Base-by-base conservation (phyloP, 2,797 vertebrate species). In the Tympanoctomys barrerae region DNA sequence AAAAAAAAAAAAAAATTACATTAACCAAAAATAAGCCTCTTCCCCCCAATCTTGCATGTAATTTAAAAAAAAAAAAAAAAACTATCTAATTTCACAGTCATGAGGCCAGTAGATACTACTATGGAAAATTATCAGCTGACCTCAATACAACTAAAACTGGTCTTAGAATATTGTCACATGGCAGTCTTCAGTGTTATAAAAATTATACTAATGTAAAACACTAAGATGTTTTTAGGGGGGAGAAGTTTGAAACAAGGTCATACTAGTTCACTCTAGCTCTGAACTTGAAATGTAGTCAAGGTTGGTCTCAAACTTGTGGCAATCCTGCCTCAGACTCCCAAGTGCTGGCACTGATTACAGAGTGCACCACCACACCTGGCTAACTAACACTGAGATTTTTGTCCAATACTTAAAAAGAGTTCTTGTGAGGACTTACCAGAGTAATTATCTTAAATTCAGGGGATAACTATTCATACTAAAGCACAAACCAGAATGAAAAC, bases 31-130 rank as follows among this genome's bases (percentile, higher is more conserved):
- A 54, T 39, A 85, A 62, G 61, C 1, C 84, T 81, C 87, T 36
- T 24, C 8, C 89, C 90, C 84, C 26, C 66, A 57, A 88, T 87
- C 36, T 46, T 90, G 79, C 75, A 91, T n/a, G 0, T 39, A 95
- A 68, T 59, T 13, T 81, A 88, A 89, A 79, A 75, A 5, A 80
- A 82, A 88, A 75, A 73, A 5, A 68, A 14, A 71, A 16, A 54
- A 54, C n/a, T 39, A 54, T 10, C 31, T 86, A 59, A 42, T 94
- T 93, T 91, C 86, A 87, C 59, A 33, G 26, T 52, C 22, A 91
- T 62, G 19, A 89, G 28, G 59, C 21, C 91, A 73, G 33, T 62
- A 96, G 95, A 97, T 62, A 93, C 21, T 71, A 77, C 46, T 59
- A 86, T 18, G 19, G 14, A 64, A 79, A 92, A 91, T 0, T 84